Percentiles rank a stretch among this genome's conserved stretches.
phyloP scores from a whole-genome alignment of 2,113 vertebrate genomes.

The Hydrochoerus hydrochaeris region DNA sequence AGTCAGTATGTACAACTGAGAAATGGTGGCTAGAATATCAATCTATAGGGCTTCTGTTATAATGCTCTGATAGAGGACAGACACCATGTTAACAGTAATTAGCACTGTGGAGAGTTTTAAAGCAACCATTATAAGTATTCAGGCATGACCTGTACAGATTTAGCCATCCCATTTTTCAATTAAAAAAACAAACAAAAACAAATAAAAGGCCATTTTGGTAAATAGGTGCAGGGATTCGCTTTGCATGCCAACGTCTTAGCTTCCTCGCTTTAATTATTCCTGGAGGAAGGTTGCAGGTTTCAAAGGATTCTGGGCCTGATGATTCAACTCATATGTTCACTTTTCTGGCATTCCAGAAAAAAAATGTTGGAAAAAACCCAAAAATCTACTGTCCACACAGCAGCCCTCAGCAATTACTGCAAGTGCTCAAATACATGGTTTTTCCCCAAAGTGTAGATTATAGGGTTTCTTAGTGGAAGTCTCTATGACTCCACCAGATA shows the following conservation, averaged over 20 bases:
- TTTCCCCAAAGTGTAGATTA: conserved; percentile 74
- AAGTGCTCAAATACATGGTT: conserved; percentile 37
- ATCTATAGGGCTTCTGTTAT: rapidly evolving
- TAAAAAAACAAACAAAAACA: not conserved
- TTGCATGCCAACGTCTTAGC: not conserved
- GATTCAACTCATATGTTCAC: not conserved
- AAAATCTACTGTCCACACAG: conserved; percentile 26
- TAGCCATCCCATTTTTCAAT: not conserved
- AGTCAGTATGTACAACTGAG: not conserved
- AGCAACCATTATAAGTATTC: not conserved
- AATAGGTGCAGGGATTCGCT: not conserved
- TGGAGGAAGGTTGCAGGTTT: not conserved
- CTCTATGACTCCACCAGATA: conserved; percentile 67
- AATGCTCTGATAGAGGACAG: rapidly evolving
- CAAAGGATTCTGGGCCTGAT: not conserved
- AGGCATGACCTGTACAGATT: not conserved
- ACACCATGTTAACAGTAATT: not conserved
- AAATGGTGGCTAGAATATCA: no score
- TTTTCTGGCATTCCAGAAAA: conserved; percentile 51
- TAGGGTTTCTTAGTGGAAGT: conserved; percentile 72
- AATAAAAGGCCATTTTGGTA: not conserved
- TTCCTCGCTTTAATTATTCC: not conserved
- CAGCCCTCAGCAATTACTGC: conserved; percentile 41
- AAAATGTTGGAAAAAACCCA: not conserved
- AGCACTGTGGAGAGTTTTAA: not conserved